phyloP scores from a whole-genome alignment of 2,797 vertebrate genomes.

The Alosa sapidissima region DNA sequence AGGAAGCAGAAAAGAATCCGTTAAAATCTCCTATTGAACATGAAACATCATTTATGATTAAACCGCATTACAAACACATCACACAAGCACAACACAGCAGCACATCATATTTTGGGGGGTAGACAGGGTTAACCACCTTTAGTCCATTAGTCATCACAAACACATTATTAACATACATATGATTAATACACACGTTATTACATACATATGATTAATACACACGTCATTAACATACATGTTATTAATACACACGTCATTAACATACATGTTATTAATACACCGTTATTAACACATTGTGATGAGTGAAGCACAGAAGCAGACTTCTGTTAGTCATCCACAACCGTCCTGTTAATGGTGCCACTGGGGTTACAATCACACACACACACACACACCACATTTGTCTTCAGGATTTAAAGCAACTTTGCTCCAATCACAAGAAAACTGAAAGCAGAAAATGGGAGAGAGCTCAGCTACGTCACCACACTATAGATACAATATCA shows the following conservation, averaged over 20 bases:
- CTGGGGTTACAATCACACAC: not conserved
- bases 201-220: slow-evolving; percentile 30
- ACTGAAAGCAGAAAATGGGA: too few relatives aligned
- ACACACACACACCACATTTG: not conserved
- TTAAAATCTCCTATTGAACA: slow-evolving; percentile 33
- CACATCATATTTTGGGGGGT: not conserved
- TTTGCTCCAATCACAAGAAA: too few relatives aligned
- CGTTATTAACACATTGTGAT: slow-evolving; percentile 42
- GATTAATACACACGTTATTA: slow-evolving; percentile 31
- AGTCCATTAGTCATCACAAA: not conserved
- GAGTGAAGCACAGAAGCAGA: slow-evolving; percentile 48
- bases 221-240: slow-evolving; percentile 14
- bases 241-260: slow-evolving; percentile 35
- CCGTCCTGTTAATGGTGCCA: slow-evolving; percentile 46
- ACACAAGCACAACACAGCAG: not conserved
- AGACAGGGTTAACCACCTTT: not conserved
- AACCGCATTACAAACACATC: not conserved
- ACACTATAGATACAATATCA: not conserved
- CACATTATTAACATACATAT: slow-evolving; percentile 21
- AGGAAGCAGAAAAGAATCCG: slow-evolving; percentile 36
- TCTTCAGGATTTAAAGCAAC: too few relatives aligned
- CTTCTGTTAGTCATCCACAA: slow-evolving; percentile 58
- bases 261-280: slow-evolving; percentile 27
- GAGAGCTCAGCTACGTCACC: not conserved
- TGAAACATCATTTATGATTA: not conserved